These are phyloP conservation scores for Phodopus roborovskii DNA, from an alignment of 2,113 vertebrate genomes.

Conservation along the genomic window DNA sequence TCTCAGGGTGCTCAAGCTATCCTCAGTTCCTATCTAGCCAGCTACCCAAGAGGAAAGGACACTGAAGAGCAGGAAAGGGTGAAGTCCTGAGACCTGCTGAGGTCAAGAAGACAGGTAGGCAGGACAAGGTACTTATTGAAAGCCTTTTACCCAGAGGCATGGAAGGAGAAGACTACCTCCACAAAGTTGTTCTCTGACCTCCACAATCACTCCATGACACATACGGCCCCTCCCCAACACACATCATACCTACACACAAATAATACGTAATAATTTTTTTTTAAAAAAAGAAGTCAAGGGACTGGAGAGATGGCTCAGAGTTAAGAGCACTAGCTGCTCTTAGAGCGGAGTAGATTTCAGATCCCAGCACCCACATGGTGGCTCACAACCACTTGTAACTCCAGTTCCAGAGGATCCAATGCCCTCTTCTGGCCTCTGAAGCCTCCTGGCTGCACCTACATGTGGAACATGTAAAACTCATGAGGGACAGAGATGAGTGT, in stretches of 20 bases:
- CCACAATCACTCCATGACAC: neutral
- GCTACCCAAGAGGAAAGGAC: neutral
- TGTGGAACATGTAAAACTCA: neutral
- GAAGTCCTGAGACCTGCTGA: slow-evolving; percentile 12
- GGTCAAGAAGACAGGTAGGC: neutral
- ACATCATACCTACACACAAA: neutral
- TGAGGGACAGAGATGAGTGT: neutral
- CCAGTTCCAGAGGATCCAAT: neutral
- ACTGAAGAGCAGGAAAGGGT: neutral
- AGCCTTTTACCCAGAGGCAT: neutral
- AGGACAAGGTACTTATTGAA: neutral
- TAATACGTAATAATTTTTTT: neutral
- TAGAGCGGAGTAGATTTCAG: neutral
- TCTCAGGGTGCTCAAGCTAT: neutral
- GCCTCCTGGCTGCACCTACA: neutral
- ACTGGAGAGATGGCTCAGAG: neutral
- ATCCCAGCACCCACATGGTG: neutral
- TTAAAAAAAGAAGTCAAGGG: neutral
- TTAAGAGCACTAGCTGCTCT: neutral
- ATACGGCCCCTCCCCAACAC: neutral
- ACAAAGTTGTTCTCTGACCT: neutral
- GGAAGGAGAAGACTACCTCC: neutral
- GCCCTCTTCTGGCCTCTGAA: neutral
- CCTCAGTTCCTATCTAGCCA: neutral
- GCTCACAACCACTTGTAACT: neutral